Conservation (phyloP, 2,888 invertebrate genomes). For the Drosophila suboccidentalis region DNA sequence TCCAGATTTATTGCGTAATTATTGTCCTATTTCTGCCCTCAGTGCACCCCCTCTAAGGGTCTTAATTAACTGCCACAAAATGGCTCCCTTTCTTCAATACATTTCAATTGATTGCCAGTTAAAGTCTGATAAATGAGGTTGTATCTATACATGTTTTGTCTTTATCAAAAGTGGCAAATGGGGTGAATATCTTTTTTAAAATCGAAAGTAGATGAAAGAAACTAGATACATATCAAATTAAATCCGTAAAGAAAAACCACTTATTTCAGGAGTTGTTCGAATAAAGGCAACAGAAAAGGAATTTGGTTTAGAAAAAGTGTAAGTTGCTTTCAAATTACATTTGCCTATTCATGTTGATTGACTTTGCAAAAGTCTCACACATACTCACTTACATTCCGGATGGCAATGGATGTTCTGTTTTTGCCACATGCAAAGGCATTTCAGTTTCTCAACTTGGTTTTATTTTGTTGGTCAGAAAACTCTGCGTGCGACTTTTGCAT, state of each 20-base stretch:
- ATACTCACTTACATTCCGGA: neutral
- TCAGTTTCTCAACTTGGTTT: neutral
- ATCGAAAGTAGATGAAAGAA: neutral
- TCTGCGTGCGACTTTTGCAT: slow-evolving; percentile 40
- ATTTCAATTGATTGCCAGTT: neutral
- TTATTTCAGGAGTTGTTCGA: neutral
- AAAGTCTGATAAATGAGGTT: neutral
- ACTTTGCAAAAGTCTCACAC: slow-evolving; percentile 3
- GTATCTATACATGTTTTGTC: too few species aligned
- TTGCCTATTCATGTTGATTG: slow-evolving; percentile 16
- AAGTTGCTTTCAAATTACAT: slow-evolving; percentile 27
- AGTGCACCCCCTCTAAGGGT: neutral
- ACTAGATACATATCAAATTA: neutral
- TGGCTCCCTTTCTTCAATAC: neutral
- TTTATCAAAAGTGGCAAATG: neutral
- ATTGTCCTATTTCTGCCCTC: neutral
- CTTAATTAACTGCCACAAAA: slow-evolving; percentile 3
- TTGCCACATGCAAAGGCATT: slow-evolving; percentile 6
- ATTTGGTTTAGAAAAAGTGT: slow-evolving; percentile 1
- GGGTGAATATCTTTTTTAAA: neutral
- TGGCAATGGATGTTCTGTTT: slow-evolving; percentile 1
- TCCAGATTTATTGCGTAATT: neutral
- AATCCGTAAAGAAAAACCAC: neutral
- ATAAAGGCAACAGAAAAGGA: slow-evolving; percentile 4
- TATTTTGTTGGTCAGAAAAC: slow-evolving; percentile 7